Conservation (phyloP, 2,113 vertebrate species). For the Vulpes vulpes region DNA sequence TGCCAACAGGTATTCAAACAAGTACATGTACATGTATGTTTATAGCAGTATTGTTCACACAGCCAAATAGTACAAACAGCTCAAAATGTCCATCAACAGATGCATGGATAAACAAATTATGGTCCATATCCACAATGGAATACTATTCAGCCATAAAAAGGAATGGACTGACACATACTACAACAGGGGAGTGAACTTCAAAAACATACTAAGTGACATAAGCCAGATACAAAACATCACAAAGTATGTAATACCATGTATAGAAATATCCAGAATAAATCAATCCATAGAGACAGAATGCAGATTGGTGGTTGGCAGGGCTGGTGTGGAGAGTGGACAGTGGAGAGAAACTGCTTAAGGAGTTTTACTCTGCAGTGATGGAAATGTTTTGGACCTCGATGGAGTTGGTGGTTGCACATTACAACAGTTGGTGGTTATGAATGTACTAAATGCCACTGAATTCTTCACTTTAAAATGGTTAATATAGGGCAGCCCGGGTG, state of each 20-base stretch:
- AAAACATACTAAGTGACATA: neutral
- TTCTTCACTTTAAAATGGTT: constrained; percentile 6
- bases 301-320: neutral
- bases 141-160: neutral
- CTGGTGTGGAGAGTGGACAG: neutral
- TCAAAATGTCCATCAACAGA: neutral
- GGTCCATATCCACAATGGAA: neutral
- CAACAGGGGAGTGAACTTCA: neutral
- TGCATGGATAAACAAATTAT: neutral
- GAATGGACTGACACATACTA: neutral
- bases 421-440: neutral
- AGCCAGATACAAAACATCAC: neutral
- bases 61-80: neutral
- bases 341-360: neutral
- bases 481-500: neutral
- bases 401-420: neutral
- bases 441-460: neutral
- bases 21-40: neutral
- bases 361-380: neutral
- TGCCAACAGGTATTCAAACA: constrained; percentile 11
- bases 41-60: neutral
- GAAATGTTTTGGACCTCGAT: neutral
- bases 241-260: neutral
- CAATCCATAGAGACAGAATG: neutral
- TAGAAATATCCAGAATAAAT: constrained; percentile 26